Conservation (phyloP, 2,888 invertebrate species). For the Hydraecia micacea region DNA sequence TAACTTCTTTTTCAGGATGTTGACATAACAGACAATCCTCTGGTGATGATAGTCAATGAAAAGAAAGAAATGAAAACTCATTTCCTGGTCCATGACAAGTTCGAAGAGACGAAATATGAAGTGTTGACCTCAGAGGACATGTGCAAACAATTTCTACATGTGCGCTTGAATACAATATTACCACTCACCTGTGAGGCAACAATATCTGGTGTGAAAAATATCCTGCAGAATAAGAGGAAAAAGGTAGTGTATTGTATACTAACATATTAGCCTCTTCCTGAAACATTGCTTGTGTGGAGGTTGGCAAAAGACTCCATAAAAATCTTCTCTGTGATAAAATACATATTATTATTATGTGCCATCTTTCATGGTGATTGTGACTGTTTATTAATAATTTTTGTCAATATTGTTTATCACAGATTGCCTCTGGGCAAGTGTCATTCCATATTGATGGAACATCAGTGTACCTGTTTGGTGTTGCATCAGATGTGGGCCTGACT, state of each 20-base stretch:
- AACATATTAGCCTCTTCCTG: background rate
- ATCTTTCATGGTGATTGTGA: background rate
- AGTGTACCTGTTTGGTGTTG: slow-evolving; percentile 92
- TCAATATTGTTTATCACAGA: slow-evolving; percentile 76
- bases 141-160: slow-evolving; percentile 93
- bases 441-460: slow-evolving; percentile 92
- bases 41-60: slow-evolving; percentile 91
- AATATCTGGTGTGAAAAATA: slow-evolving; percentile 90
- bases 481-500: slow-evolving; percentile 89
- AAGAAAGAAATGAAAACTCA: slow-evolving; percentile 91
- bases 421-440: slow-evolving; percentile 93
- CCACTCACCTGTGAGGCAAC: slow-evolving; percentile 92
- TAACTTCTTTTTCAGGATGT: slow-evolving; percentile 88
- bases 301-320: background rate
- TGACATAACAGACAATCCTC: slow-evolving; percentile 95
- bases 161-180: slow-evolving; percentile 92
- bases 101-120: slow-evolving; percentile 92
- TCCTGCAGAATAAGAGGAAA: slow-evolving; percentile 92
- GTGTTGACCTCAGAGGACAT: slow-evolving; percentile 91
- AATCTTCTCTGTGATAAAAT: background rate
- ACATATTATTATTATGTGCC: background rate
- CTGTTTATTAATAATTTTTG: slow-evolving; percentile 4
- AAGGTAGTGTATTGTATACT: slow-evolving; percentile 82
- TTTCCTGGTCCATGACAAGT: slow-evolving; percentile 93
- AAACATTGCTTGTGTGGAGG: background rate